Conservation (phyloP, 2,888 invertebrate species). For the Tigriopus californicus region DNA sequence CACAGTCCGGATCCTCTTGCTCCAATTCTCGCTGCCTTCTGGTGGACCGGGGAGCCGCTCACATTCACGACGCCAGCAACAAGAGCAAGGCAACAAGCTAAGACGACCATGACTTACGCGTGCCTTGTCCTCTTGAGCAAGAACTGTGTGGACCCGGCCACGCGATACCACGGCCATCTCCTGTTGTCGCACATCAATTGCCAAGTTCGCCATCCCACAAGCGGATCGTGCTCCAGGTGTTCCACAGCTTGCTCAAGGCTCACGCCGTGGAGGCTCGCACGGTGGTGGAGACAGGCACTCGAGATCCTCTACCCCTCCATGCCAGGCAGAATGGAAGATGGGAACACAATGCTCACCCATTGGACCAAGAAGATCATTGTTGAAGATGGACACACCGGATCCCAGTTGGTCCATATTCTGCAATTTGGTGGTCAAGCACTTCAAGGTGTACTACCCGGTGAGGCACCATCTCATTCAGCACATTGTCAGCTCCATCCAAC, state of each 20-base stretch:
- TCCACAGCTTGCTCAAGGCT: slow-evolving; percentile 41
- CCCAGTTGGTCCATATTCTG: slow-evolving; percentile 84
- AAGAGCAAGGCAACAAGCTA: slow-evolving; percentile 81
- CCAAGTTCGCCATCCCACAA: slow-evolving; percentile 91
- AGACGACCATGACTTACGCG: slow-evolving; percentile 86
- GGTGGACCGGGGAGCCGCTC: slow-evolving; percentile 83
- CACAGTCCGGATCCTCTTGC: slow-evolving; percentile 73
- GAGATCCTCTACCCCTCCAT: slow-evolving; percentile 93
- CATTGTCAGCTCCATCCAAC: slow-evolving; percentile 82
- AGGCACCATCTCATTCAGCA: slow-evolving; percentile 83
- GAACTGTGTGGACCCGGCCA: slow-evolving; percentile 88
- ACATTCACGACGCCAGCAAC: slow-evolving; percentile 90
- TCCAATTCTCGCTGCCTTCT: slow-evolving; percentile 86
- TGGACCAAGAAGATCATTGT: slow-evolving; percentile 98
- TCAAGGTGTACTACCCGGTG: slow-evolving; percentile 73
- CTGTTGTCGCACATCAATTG: slow-evolving; percentile 88
- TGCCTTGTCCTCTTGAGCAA: slow-evolving; percentile 92
- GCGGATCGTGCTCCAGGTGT: slow-evolving; percentile 74
- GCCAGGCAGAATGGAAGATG: slow-evolving; percentile 85
- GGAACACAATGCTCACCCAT: slow-evolving; percentile 84
- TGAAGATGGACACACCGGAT: slow-evolving; percentile 91
- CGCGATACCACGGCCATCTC: slow-evolving; percentile 89
- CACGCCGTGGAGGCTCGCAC: slow-evolving; percentile 85
- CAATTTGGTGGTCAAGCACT: slow-evolving; percentile 26
- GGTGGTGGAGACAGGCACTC: slow-evolving; percentile 80